Conservation (phyloP, 2,113 vertebrate genomes). For the Hyaena hyaena region DNA sequence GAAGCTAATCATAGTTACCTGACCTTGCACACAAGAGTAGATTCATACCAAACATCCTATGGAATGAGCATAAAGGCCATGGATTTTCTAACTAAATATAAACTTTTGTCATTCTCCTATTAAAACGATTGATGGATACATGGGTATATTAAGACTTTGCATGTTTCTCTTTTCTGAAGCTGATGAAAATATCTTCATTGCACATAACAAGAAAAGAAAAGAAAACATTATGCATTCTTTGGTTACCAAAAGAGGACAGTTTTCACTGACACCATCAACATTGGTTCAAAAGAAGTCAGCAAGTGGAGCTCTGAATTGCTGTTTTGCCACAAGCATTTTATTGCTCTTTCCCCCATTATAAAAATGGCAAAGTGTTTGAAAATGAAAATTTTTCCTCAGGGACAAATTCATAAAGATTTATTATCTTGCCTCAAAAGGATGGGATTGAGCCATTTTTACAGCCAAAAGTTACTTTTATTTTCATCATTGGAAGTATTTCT, state of each 20-base stretch:
- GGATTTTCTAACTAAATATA: conserved; percentile 16
- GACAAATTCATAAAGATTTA: conserved; percentile 75
- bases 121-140: neutral
- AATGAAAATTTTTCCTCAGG: conserved; percentile 76
- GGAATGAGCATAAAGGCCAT: neutral
- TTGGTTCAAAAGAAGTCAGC: conserved; percentile 59
- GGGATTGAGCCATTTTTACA: conserved; percentile 68
- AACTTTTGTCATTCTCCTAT: neutral
- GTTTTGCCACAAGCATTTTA: conserved; percentile 64
- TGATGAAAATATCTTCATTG: conserved; percentile 27
- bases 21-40: neutral
- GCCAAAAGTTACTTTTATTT: conserved; percentile 71
- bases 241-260: conserved; percentile 1
- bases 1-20: neutral
- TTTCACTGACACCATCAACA: conserved; percentile 48
- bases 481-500: conserved; percentile 65
- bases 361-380: conserved; percentile 76
- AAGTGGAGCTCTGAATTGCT: conserved; percentile 52
- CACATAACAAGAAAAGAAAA: neutral
- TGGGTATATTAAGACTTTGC: neutral
- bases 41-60: neutral
- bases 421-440: conserved; percentile 66
- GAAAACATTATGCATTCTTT: conserved; percentile 1
- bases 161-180: neutral
- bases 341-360: conserved; percentile 66